phyloP scores from a whole-genome alignment of 2,797 vertebrate species.

The Sternotherus odoratus region DNA sequence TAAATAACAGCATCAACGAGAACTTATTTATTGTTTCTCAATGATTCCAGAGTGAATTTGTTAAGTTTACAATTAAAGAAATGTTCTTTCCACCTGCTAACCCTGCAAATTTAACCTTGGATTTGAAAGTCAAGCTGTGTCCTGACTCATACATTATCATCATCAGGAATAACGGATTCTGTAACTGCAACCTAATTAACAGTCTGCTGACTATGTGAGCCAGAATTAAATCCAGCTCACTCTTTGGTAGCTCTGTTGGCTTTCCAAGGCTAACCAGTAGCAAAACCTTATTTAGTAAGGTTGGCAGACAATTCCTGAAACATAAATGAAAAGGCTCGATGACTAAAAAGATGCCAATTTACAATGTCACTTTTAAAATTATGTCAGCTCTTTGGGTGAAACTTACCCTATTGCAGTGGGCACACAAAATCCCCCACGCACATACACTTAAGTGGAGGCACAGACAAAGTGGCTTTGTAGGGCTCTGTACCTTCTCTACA shows the following conservation, averaged over 20 bases:
- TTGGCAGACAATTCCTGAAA: neutral
- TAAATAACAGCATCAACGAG: neutral
- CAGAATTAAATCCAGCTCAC: neutral
- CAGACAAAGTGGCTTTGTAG: neutral
- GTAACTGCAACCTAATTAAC: conserved; percentile 9
- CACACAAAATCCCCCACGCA: neutral
- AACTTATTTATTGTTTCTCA: neutral
- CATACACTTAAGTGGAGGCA: neutral
- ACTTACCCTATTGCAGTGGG: neutral
- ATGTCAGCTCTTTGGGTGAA: neutral
- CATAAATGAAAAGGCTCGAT: neutral
- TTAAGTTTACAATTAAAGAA: neutral
- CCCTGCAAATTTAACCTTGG: neutral
- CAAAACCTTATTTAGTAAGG: neutral
- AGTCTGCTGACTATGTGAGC: conserved; percentile 30
- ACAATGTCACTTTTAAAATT: neutral
- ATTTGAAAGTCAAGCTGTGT: neutral
- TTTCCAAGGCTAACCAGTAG: neutral
- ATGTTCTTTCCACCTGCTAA: neutral
- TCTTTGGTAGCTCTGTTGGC: neutral
- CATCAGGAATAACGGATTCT: conserved; percentile 27
- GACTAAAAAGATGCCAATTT: neutral
- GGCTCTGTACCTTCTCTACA: neutral
- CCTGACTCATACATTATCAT: accelerated
- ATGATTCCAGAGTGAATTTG: neutral